Evolutionary conservation across 2,888 invertebrate genomes (phyloP).

Genomic region (Oligia latruncula): DNA sequence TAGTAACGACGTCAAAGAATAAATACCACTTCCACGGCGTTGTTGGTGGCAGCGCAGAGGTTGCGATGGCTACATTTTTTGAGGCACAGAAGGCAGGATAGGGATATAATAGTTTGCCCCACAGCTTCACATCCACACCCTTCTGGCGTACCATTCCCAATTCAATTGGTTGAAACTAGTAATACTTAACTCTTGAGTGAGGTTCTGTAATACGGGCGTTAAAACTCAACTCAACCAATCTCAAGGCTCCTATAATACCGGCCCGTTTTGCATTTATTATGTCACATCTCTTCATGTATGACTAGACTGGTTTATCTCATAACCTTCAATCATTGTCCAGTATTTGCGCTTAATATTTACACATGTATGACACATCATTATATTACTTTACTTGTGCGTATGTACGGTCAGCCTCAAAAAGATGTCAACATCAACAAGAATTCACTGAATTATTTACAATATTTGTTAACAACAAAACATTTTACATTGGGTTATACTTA

Average conservation of each 20-base stretch:
- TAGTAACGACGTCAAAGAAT: too few relatives aligned
- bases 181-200: background rate
- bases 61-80: background rate
- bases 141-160: background rate
- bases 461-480: too few relatives aligned
- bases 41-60: too few relatives aligned
- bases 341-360: slow-evolving; percentile 28
- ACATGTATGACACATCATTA: slow-evolving; percentile 1
- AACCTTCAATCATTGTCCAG: slow-evolving; percentile 12
- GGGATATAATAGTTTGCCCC: too few relatives aligned
- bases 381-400: background rate
- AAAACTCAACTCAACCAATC: background rate
- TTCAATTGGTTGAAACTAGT: background rate
- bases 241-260: too few relatives aligned
- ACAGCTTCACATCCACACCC: background rate
- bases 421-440: background rate
- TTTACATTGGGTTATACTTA: too few relatives aligned
- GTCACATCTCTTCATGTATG: background rate
- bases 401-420: background rate
- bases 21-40: too few relatives aligned
- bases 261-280: background rate
- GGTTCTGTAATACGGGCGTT: background rate
- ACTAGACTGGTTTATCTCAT: background rate
- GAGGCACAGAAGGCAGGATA: background rate
- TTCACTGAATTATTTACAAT: background rate